Conservation (phyloP, 2,888 invertebrate species). For the Raillietiella orientalis region DNA sequence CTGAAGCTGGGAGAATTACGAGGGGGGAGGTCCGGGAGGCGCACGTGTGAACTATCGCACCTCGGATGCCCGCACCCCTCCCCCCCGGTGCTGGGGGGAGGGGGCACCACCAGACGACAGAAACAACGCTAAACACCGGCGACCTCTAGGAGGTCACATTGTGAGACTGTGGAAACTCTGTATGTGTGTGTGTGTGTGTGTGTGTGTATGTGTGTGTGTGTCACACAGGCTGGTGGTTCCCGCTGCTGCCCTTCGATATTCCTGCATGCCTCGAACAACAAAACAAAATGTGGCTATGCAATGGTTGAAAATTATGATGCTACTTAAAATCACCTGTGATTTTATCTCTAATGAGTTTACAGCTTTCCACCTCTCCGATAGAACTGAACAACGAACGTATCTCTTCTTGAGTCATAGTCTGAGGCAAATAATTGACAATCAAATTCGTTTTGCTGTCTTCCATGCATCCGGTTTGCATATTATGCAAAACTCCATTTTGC, state of each 20-base stretch:
- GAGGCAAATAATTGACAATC: conserved; percentile 97
- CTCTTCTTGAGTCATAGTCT: conserved; percentile 98
- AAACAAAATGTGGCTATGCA: conserved; percentile 2
- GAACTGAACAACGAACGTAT: conserved; percentile 88
- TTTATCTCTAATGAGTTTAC: conserved; percentile 96
- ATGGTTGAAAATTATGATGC: neutral
- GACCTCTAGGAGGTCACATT: no score
- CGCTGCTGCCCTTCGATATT: conserved; percentile 1
- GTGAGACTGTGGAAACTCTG: no score
- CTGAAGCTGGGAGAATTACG: no score
- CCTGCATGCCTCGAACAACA: neutral
- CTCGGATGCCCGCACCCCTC: neutral
- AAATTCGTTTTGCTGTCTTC: conserved; percentile 93
- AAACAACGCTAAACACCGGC: no score
- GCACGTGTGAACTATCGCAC: no score
- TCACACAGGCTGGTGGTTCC: neutral
- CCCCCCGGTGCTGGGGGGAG: conserved; percentile 1
- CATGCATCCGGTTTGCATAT: conserved; percentile 22
- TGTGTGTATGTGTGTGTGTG: neutral
- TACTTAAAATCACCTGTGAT: conserved; percentile 44
- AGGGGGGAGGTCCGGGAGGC: no score
- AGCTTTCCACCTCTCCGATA: conserved; percentile 96
- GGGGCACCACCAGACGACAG: conserved; percentile 2
- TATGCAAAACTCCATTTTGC: conserved; percentile 12
- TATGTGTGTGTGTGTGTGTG: no score